Evolutionary conservation across 2,113 vertebrate species (phyloP).

Genomic region (Notechis scutatus): DNA sequence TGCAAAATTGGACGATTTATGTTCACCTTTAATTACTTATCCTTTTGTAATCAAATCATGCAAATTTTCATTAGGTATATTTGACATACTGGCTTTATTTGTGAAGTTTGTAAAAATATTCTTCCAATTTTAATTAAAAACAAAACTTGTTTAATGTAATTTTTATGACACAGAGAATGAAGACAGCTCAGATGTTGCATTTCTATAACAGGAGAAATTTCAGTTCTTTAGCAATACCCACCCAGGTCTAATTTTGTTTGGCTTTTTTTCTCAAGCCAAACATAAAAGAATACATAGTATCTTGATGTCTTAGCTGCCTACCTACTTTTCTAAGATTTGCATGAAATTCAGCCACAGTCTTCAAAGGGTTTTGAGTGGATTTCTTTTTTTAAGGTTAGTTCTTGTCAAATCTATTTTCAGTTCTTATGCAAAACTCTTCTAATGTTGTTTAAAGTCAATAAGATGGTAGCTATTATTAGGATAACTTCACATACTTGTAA

Average conservation of each 20-base stretch:
- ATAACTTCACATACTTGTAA: constrained; percentile 52
- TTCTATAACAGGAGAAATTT: constrained; percentile 7
- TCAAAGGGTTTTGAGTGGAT: constrained; percentile 78
- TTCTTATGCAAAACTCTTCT: constrained; percentile 78
- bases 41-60: constrained; percentile 14
- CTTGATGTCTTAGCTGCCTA: constrained; percentile 50
- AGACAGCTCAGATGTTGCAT: background rate
- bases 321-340: constrained; percentile 65
- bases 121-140: background rate
- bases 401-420: constrained; percentile 82
- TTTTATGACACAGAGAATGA: constrained; percentile 20
- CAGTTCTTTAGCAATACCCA: constrained; percentile 5
- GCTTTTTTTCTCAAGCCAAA: constrained; percentile 17
- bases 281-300: constrained; percentile 34
- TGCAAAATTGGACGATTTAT: background rate
- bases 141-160: background rate
- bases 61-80: background rate
- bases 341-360: constrained; percentile 70
- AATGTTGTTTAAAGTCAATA: constrained; percentile 68
- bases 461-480: constrained; percentile 66
- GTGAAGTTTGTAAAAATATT: background rate
- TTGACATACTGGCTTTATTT: background rate
- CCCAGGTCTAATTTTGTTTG: constrained; percentile 34
- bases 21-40: constrained; percentile 7
- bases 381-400: constrained; percentile 81